Evolutionary conservation across 2,113 vertebrate species (phyloP).

Genomic region (Melanotaenia duboulayi): DNA sequence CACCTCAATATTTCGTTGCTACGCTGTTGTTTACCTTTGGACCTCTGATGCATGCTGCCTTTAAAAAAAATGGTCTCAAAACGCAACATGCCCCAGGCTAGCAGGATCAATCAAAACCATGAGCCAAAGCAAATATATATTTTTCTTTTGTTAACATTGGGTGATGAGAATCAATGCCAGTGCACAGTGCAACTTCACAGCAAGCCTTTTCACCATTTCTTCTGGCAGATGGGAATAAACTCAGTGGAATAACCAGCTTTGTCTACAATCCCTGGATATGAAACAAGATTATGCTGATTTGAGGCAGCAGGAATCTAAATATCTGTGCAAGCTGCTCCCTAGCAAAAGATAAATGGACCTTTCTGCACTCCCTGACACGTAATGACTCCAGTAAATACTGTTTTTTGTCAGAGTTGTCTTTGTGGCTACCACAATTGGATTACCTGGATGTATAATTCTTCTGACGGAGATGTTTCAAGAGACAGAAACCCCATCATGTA

Average conservation of each 20-base stretch:
- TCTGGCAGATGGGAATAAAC: slow-evolving; percentile 46
- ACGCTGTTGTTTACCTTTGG: slow-evolving; percentile 40
- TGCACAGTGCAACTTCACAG: slow-evolving; percentile 15
- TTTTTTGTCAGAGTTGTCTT: slow-evolving; percentile 69
- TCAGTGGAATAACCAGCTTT: slow-evolving; percentile 41
- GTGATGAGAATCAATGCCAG: slow-evolving; percentile 39
- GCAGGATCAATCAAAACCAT: slow-evolving; percentile 27
- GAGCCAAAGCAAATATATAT: slow-evolving; percentile 39
- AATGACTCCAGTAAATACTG: slow-evolving; percentile 72
- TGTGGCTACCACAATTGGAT: slow-evolving; percentile 69
- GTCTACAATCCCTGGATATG: slow-evolving; percentile 45
- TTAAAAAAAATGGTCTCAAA: slow-evolving; percentile 37
- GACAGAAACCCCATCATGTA: slow-evolving; percentile 70
- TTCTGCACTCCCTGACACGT: slow-evolving; percentile 50
- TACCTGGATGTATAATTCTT: slow-evolving; percentile 63
- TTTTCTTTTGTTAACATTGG: slow-evolving; percentile 35
- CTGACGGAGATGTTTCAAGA: slow-evolving; percentile 60
- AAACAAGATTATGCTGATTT: slow-evolving; percentile 69
- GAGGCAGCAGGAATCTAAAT: slow-evolving; percentile 57
- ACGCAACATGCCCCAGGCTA: slow-evolving; percentile 34
- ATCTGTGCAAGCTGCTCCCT: slow-evolving; percentile 57
- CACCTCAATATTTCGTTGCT: slow-evolving; percentile 24
- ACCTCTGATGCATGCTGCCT: slow-evolving; percentile 16
- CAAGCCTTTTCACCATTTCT: slow-evolving; percentile 30
- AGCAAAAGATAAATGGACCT: slow-evolving; percentile 64